phyloP scores from a whole-genome alignment of 1,140 invertebrate genomes.

The Agrypnia vestita region DNA sequence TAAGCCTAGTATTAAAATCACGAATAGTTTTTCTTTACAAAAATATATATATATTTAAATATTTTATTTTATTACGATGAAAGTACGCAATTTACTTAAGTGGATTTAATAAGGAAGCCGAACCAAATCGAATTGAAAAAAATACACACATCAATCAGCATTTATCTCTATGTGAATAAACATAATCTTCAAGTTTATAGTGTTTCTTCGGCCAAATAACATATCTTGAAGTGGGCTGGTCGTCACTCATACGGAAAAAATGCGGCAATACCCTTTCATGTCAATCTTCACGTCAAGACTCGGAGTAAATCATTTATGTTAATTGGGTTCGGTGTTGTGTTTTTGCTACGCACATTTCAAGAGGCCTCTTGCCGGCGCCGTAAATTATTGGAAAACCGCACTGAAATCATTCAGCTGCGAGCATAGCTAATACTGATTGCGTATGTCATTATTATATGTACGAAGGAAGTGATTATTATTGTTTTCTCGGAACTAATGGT shows the following conservation, averaged over 20 bases:
- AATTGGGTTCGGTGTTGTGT: slow-evolving; percentile 39
- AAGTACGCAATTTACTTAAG: too few relatives aligned
- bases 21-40: too few relatives aligned
- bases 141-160: background rate
- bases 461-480: slow-evolving; percentile 5
- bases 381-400: background rate
- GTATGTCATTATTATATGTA: background rate
- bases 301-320: slow-evolving; percentile 47
- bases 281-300: slow-evolving; percentile 42
- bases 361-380: background rate
- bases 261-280: slow-evolving; percentile 48
- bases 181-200: background rate
- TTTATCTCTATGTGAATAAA: slow-evolving; percentile 8
- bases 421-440: slow-evolving; percentile 3
- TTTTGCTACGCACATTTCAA: slow-evolving; percentile 14
- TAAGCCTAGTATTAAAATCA: too few relatives aligned
- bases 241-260: slow-evolving; percentile 37
- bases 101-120: background rate
- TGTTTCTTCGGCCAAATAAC: background rate
- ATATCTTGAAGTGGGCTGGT: slow-evolving; percentile 1
- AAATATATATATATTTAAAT: too few relatives aligned
- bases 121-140: background rate
- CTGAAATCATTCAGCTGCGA: background rate
- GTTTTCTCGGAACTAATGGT: slow-evolving; percentile 1
- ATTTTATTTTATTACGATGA: too few relatives aligned